Evolutionary conservation across 2,888 invertebrate genomes (phyloP), one percentile per base, ranked within the genome.

Genomic region (Pollenia amentaria): DNA sequence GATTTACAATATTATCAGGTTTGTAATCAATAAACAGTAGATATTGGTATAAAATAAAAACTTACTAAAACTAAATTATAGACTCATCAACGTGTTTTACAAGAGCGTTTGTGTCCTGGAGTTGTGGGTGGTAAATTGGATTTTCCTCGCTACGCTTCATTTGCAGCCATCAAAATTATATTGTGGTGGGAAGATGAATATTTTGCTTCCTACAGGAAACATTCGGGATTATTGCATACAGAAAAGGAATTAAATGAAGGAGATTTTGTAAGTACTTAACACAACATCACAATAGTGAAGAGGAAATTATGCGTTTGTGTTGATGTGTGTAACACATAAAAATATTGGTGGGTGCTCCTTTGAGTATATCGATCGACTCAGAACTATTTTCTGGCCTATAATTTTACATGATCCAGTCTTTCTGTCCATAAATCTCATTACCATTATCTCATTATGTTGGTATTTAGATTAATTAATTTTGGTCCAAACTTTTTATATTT

Each of bases 161-260:
- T 97, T 94, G 97, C 97, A 1, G 95, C 97, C 0, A 96, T 97
- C 18, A 97, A 97, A 94, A 95, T 97, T 88, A 97, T 97, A 0
- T 93, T 96, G n/a, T 97, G 97, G 97, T 96, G 97, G 95, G 97
- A 97, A 93, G 97, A 97, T 88, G 97, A 97, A 90, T 97, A 96
- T 90, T 94, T 95, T 48, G 96, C 96, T 75, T 96, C 97, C 29
- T 97, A 96, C 91, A 95, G 96, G 92, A 95, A 94, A 90, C 94
- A 94, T 42, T 96, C 96, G 0, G 96, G 95, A 0, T 90, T 95
- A 10, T 92, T 92, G 87, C 91, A 93, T 73, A 90, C 91, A 0
- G 94, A 95, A 29, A 90, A 91, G 76, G 92, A 92, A 79, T 88
- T 90, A 14, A 90, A 87, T 72, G 89, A 90, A 18, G 90, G 90